Conservation (phyloP, 2,797 vertebrate species). For the Rhincodon typus region DNA sequence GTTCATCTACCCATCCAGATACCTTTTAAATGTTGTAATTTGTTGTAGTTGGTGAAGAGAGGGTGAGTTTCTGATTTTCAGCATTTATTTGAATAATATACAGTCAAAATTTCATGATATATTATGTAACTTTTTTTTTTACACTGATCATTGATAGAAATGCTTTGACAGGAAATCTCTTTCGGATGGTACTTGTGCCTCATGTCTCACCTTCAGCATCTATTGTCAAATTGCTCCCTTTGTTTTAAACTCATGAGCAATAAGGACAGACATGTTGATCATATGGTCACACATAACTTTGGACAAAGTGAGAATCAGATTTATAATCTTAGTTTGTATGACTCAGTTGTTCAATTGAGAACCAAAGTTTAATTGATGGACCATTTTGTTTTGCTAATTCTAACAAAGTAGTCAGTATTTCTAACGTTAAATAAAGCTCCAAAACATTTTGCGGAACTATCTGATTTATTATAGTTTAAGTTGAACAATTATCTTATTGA, state of each 20-base stretch:
- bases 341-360: not conserved
- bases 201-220: not conserved
- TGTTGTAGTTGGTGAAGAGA: too few relatives aligned
- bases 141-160: not conserved
- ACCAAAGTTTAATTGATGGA: not conserved
- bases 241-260: not conserved
- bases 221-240: not conserved
- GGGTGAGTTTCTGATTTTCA: not conserved
- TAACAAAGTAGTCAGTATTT: not conserved
- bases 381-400: not conserved
- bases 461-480: not conserved
- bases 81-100: not conserved
- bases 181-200: not conserved
- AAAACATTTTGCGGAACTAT: not conserved
- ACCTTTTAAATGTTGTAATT: too few relatives aligned
- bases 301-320: not conserved
- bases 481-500: not conserved
- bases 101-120: not conserved
- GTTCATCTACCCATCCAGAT: too few relatives aligned
- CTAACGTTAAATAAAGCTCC: not conserved
- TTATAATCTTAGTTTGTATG: not conserved
- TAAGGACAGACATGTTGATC: not conserved
- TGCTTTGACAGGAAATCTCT: not conserved
- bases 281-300: not conserved
- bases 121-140: not conserved